Base-by-base conservation (phyloP, 2,113 vertebrate species). In the Crotophaga sulcirostris region DNA sequence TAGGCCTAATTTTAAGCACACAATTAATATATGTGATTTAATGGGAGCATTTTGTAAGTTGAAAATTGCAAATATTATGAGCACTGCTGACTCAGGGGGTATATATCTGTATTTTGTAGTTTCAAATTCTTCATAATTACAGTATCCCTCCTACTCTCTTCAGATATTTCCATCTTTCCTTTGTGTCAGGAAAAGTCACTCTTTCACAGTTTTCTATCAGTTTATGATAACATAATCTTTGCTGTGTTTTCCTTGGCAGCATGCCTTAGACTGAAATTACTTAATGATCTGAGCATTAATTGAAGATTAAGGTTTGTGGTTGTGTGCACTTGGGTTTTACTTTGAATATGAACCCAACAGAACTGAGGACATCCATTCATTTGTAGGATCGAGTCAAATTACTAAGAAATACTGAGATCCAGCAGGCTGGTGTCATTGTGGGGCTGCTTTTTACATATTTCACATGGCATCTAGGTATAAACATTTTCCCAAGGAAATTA, bases 181-280 rank as follows among this genome's bases (percentile, higher is more conserved):
- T 29, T 59, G 33, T 20, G 28, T 60, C 77, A 87, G 66, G n/a
- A 82, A 82, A 87, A 68, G 24, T 42, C 28, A 82, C 85, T 72
- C 16, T 92, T 75, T 49, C 84, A 85, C 77, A 94, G 70, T 42
- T 87, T 88, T 26, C 59, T 91, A 90, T 84, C 78, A 83, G 38
- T 91, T 93, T 70, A 73, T n/a, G 84, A 77, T 42, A 88, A 80
- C 59, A 77, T 42, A 88, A 6, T 55, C 55, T 76, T 63, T 0
- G 0, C 34, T 29, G 42, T 55, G 82, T 73, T 95, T 93, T 44
- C 62, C 63, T 90, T 93, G 89, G 87, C 84, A 87, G 24, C 24
- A 14, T 52, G 56, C 62, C 58, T 85, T 16, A 12, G 28, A 28
- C n/a, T 94, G 33, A 74, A 83, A 90, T 85, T 42, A 85, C 83